These are phyloP conservation scores for Erebia aethiops DNA, from an alignment of 2,888 invertebrate species.

Conservation along the genomic window DNA sequence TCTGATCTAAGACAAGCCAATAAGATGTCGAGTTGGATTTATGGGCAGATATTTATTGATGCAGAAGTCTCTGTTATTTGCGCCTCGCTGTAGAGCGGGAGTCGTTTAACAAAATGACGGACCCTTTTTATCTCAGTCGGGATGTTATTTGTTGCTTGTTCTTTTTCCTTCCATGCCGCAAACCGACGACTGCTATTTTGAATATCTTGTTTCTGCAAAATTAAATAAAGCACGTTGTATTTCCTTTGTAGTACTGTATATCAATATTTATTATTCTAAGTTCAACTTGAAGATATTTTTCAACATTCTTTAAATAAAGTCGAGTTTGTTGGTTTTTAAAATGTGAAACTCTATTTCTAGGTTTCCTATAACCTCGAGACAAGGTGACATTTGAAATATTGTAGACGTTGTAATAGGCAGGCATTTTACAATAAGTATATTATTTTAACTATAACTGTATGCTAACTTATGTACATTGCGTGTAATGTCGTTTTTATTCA, in stretches of 20 bases:
- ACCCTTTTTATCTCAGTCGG: conserved; percentile 79
- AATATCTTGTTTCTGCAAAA: conserved; percentile 69
- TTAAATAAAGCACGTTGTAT: conserved; percentile 54
- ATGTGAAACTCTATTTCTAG: not conserved
- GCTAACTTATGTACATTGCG: not conserved
- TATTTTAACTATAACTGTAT: not conserved
- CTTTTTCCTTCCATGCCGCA: conserved; percentile 72
- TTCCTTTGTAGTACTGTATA: conserved; percentile 22
- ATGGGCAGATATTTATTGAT: conserved; percentile 12
- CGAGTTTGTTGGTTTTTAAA: not conserved
- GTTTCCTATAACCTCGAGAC: no score
- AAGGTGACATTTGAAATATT: no score
- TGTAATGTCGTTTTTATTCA: not conserved
- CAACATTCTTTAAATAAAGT: not conserved
- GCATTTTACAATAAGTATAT: not conserved
- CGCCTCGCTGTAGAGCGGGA: conserved; percentile 58
- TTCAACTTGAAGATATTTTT: conserved; percentile 12
- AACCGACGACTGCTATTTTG: conserved; percentile 69
- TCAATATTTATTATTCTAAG: conserved; percentile 19
- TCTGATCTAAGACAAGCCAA: conserved; percentile 1
- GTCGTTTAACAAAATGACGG: conserved; percentile 80
- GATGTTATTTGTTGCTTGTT: conserved; percentile 74
- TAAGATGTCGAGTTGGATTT: conserved; percentile 9
- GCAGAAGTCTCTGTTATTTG: conserved; percentile 59
- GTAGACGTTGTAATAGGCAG: no score